phyloP scores from a whole-genome alignment of 2,113 vertebrate genomes.

The Fulmarus glacialis region DNA sequence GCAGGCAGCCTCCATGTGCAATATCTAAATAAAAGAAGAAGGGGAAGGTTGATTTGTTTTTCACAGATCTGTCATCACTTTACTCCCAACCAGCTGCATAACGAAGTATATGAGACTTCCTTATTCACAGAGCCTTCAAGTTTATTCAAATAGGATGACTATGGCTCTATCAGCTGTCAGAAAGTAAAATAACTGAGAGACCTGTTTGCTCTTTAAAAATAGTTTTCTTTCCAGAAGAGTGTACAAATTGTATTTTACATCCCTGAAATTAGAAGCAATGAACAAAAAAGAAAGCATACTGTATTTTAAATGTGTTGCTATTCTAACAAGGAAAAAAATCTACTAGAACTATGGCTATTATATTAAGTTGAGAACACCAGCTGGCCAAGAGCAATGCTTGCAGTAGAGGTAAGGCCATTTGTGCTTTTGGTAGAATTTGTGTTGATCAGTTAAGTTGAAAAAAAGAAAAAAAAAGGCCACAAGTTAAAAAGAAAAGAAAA shows the following conservation, averaged over 20 bases:
- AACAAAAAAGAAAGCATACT: not conserved
- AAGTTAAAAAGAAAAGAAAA: not conserved
- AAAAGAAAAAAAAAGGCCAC: not conserved
- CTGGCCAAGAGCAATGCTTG: not conserved
- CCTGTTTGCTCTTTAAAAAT: not conserved
- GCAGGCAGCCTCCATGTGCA: not conserved
- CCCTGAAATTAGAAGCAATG: not conserved
- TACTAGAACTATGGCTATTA: not conserved
- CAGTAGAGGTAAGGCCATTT: not conserved
- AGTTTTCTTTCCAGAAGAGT: not conserved
- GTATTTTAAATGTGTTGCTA: conserved; percentile 33
- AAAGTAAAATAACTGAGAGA: conserved; percentile 4
- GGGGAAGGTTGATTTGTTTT: conserved; percentile 32
- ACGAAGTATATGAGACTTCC: not conserved
- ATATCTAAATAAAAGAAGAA: conserved; percentile 24
- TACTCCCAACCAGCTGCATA: conserved; percentile 5
- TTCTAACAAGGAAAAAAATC: not conserved
- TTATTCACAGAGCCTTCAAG: conserved; percentile 34
- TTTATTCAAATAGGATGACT: conserved; percentile 42
- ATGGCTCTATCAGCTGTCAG: conserved; percentile 41
- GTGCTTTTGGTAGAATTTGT: not conserved
- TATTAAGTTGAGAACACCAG: not conserved
- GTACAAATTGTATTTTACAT: not conserved
- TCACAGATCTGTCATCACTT: conserved; percentile 42
- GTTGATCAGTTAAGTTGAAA: not conserved